A percentile compares a stretch with the other conserved stretches of the same genome.
Conservation (phyloP, 2,888 invertebrate species). For the Ceriagrion tenellum region DNA sequence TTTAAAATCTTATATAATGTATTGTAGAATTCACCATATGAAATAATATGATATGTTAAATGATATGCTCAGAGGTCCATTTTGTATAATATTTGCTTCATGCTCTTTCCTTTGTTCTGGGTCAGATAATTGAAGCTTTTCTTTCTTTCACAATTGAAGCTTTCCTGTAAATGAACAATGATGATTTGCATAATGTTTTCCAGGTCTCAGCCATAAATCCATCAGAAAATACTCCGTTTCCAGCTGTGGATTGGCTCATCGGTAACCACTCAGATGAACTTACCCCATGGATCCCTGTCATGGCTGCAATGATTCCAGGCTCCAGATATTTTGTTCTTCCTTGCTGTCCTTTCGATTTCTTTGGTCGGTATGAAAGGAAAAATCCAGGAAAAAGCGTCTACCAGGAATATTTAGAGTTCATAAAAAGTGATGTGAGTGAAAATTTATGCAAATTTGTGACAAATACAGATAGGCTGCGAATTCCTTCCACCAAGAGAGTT, state of each 20-base stretch:
- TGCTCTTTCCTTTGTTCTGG: too few species aligned
- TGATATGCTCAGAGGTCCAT: too few species aligned
- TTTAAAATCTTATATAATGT: too few species aligned
- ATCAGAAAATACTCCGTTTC: constrained; percentile 83
- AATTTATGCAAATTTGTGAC: constrained; percentile 89
- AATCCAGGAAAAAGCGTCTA: constrained; percentile 88
- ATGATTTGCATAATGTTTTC: constrained; percentile 73
- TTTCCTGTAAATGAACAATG: too few species aligned
- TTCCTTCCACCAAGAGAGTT: constrained; percentile 97
- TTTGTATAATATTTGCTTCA: too few species aligned
- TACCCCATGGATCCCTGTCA: constrained; percentile 98
- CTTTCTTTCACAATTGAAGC: too few species aligned
- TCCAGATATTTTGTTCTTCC: constrained; percentile 95
- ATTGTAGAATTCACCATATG: too few species aligned
- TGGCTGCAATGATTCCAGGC: constrained; percentile 87
- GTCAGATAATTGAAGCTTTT: too few species aligned
- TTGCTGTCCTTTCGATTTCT: constrained; percentile 96
- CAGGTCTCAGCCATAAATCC: constrained; percentile 86
- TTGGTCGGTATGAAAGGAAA: constrained; percentile 90
- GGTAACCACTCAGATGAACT: constrained; percentile 99
- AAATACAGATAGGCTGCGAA: constrained; percentile 90
- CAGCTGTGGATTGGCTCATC: constrained; percentile 94
- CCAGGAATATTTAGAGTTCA: constrained; percentile 77
- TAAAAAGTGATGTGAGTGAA: constrained; percentile 77
- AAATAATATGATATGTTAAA: too few species aligned